A percentile compares a stretch with the other conserved stretches of the same genome.
phyloP scores from a whole-genome alignment of 2,888 invertebrate species.

The Erebia ligea region DNA sequence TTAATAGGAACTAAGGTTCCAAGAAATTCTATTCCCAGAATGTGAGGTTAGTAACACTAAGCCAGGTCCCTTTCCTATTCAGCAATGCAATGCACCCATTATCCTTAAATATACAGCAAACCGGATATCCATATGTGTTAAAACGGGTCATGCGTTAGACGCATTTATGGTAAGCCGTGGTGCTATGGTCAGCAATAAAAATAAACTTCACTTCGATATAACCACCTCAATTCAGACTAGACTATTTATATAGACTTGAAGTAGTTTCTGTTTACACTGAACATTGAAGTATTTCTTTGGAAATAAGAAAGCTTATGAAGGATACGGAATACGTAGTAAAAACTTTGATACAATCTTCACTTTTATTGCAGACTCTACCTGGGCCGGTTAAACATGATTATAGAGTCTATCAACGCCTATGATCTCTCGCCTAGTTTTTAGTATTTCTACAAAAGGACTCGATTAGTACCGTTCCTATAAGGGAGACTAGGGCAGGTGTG shows the following conservation, averaged over 20 bases:
- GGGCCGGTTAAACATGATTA: conserved; percentile 47
- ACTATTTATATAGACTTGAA: no score
- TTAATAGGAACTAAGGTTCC: conserved; percentile 9
- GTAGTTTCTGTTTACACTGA: background rate
- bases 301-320: background rate
- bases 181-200: conserved; percentile 41
- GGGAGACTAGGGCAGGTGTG: conserved; percentile 17
- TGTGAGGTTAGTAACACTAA: conserved; percentile 30
- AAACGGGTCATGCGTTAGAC: conserved; percentile 65
- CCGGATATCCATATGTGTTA: conserved; percentile 76
- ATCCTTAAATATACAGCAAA: conserved; percentile 60
- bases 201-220: conserved; percentile 22
- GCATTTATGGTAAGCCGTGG: conserved; percentile 51
- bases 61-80: conserved; percentile 45
- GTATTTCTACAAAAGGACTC: conserved; percentile 27
- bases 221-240: background rate
- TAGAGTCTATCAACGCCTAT: conserved; percentile 56
- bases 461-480: conserved; percentile 16
- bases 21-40: conserved; percentile 25
- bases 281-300: background rate
- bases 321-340: background rate
- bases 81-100: conserved; percentile 58
- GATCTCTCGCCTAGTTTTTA: conserved; percentile 53
- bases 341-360: background rate
- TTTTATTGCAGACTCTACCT: conserved; percentile 19